phyloP scores from a whole-genome alignment of 2,113 vertebrate species.

The Atlantisia rogersi region DNA sequence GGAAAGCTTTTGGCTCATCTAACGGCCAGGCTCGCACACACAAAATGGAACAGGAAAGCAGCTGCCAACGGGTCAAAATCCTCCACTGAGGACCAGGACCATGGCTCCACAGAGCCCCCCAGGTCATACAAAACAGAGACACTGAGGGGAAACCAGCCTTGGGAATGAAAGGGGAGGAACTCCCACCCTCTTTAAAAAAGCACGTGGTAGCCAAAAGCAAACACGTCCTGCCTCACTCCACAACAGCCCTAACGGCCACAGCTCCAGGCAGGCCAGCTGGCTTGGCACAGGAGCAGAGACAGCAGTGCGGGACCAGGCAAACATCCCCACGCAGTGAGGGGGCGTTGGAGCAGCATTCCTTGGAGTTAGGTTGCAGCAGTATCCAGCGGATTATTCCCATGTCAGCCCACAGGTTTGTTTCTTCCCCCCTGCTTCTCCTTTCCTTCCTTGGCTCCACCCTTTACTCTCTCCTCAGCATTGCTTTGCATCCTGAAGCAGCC shows the following conservation, averaged over 20 bases:
- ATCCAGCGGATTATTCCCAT: background rate
- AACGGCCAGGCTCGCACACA: background rate
- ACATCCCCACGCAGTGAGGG: background rate
- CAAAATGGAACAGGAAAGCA: background rate
- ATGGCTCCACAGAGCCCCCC: background rate
- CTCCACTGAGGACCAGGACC: background rate
- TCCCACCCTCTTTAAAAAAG: background rate
- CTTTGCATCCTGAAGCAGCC: background rate
- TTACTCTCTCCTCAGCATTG: background rate
- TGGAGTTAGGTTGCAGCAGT: constrained; percentile 34
- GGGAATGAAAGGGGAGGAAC: background rate
- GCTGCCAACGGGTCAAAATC: background rate
- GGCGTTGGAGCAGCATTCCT: constrained; percentile 26
- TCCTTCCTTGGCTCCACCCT: constrained; percentile 15
- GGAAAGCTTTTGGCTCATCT: background rate
- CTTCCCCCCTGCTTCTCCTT: constrained; percentile 13
- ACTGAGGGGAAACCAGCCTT: background rate
- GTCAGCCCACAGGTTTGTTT: constrained; percentile 37
- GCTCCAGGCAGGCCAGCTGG: constrained; percentile 48
- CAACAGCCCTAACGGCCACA: background rate
- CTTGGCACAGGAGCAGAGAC: constrained; percentile 33
- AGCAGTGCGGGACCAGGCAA: constrained; percentile 1
- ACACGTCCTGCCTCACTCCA: constrained; percentile 14
- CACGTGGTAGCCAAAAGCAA: background rate
- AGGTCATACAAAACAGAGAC: background rate